Base-by-base conservation (phyloP, 2,797 vertebrate species). In the Somateria mollissima region DNA sequence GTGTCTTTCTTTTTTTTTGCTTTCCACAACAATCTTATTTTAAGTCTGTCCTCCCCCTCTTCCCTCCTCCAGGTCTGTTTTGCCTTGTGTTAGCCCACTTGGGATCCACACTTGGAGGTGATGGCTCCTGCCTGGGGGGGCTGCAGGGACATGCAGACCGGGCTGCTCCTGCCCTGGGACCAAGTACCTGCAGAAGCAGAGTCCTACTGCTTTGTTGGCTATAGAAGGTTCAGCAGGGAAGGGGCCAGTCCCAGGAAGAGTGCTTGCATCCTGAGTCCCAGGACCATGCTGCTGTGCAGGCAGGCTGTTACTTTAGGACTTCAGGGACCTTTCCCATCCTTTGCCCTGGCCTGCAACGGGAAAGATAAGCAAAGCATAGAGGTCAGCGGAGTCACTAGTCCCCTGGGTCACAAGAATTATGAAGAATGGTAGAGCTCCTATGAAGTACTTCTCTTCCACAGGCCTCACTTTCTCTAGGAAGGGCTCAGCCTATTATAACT, bases 1-100 rank as follows among this genome's bases (percentile, higher is more conserved):
- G 76, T 69, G 80, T 30, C n/a, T 74, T 1, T 10, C 5, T 13
- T 19, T 8, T 43, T 43, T 7, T 2, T 53, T 57, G 0, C 47
- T 72, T 84, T 60, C 56, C 28, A 22, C 45, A 74, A 34, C 30
- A 71, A 37, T 66, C 32, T 65, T 84, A 91, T 95, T 92, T 94
- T 93, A 80, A 92, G 36, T 10, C 28, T 36, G 2, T 69, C 74
- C 64, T 82, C 82, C 69, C 43, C 82, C 84, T 89, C 84, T 61
- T 72, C 51, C 57, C 86, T 83, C 64, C 92, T 79, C 77, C 83
- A n/a, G 64, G 66, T 87, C 72, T 92, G 72, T 69, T 89, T 61
- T 83, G 61, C 83, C 54, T 74, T 24, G n/a, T 75, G 65, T 77
- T 64, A 87, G 32, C 53, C 32, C 76, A 60, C 39, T 67, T 5